Percentiles rank a stretch among this genome's conserved stretches.
These are phyloP conservation scores for Bursaphelenchus okinawaensis DNA, from an alignment of 2,888 invertebrate genomes.

Conservation along the genomic window DNA sequence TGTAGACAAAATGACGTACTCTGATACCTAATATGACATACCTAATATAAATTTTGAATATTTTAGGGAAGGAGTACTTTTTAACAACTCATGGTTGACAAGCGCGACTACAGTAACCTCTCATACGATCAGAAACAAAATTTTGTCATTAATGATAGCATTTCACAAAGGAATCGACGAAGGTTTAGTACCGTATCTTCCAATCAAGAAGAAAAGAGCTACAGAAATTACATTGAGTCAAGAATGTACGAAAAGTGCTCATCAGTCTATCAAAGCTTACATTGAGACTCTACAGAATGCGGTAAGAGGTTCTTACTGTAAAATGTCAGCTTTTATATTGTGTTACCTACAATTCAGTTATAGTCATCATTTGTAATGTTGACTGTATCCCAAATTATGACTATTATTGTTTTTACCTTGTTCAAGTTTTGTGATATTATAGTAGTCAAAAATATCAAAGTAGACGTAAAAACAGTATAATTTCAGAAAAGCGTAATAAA, in stretches of 20 bases:
- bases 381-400: not conserved
- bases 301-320: no score
- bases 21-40: no score
- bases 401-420: no score
- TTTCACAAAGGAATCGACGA: slow-evolving; percentile 19
- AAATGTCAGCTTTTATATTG: no score
- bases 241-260: slow-evolving; percentile 30
- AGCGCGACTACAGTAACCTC: slow-evolving; percentile 1
- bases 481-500: slow-evolving; percentile 14
- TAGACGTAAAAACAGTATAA: not conserved
- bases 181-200: slow-evolving; percentile 19
- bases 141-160: slow-evolving; percentile 17
- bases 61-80: slow-evolving; percentile 24
- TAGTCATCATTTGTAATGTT: not conserved
- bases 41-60: not conserved
- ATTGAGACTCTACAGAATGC: slow-evolving; percentile 15
- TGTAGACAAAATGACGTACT: not conserved
- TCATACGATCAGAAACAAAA: slow-evolving; percentile 20
- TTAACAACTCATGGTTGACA: slow-evolving; percentile 19
- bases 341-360: no score
- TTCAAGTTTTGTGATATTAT: no score
- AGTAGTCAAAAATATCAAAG: no score
- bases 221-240: slow-evolving; percentile 30
- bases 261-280: slow-evolving; percentile 26
- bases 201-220: slow-evolving; percentile 17